Evolutionary conservation across 2,113 vertebrate species (phyloP), one percentile per base, ranked within the genome.

Genomic region (Pao palembangensis): DNA sequence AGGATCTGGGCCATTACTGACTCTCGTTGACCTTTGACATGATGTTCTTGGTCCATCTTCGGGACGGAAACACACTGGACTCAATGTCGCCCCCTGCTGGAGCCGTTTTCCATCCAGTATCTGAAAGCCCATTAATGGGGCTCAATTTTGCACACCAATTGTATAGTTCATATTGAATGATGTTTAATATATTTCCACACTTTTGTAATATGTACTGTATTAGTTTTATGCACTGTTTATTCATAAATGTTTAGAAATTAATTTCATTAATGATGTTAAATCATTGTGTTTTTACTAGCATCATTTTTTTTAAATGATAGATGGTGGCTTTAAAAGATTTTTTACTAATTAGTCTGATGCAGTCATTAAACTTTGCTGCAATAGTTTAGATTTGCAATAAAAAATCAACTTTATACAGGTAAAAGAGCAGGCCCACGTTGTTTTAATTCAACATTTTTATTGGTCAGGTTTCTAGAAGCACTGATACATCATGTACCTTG

Each of bases 1-100:
- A 92, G 48, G 88, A 89, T 79, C 88, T 92, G 0, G 91, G 91
- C 82, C 92, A 88, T 6, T 91, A 91, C 76, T 87, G 86, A 86
- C 7, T 52, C 63, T 64, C 8, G 47, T 7, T 43, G 43, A 58
- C 58, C 54, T 61, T 42, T 46, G 50, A 21, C 19, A 18, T 38
- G n/a, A 67, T 66, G 3, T 10, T 50, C 10, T 84, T 73, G 50
- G 67, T 73, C 41, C 72, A 56, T 58, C 34, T 46, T 31, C 49
- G 55, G 56, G 62, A 69, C 51, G 5, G 61, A 78, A 69, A 75
- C 75, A 80, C 80, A 75, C 52, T 23, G 52, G 59, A 57, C 44
- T 16, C 6, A 69, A 55, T 6, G 21, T 43, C 4, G 42, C 34
- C 69, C 53, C 44, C 21, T 2, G 61, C 68, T 64, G 25, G n/a